A percentile compares a stretch with the other conserved stretches of the same genome.
Evolutionary conservation across 2,888 invertebrate species (phyloP).

Genomic region (Acleris cristana): DNA sequence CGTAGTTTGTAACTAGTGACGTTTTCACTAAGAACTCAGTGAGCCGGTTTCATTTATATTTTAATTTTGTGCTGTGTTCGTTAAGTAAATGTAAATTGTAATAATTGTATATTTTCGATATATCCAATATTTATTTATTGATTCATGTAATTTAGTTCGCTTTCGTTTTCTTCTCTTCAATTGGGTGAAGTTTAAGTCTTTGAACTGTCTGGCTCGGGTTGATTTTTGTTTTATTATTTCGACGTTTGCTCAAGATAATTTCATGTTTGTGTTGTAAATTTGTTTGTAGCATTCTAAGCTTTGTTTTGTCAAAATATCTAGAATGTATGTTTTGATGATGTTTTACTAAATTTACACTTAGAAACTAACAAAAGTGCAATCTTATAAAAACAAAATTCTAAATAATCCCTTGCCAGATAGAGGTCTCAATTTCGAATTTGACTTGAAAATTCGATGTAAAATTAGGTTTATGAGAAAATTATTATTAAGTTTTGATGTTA

Average conservation of each 20-base stretch:
- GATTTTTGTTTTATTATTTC: slow-evolving; percentile 61
- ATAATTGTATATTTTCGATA: slow-evolving; percentile 82
- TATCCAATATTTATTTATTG: slow-evolving; percentile 82
- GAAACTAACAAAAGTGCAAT: slow-evolving; percentile 39
- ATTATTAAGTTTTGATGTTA: slow-evolving; percentile 73
- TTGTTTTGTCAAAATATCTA: slow-evolving; percentile 54
- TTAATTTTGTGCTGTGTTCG: slow-evolving; percentile 82
- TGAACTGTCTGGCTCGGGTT: slow-evolving; percentile 76
- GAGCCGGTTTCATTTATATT: slow-evolving; percentile 70
- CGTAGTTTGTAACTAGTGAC: slow-evolving; percentile 76
- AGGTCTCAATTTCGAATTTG: slow-evolving; percentile 58
- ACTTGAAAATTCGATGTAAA: slow-evolving; percentile 63
- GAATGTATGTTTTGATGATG: slow-evolving; percentile 38
- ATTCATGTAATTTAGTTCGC: slow-evolving; percentile 76
- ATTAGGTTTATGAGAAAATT: slow-evolving; percentile 63
- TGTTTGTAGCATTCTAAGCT: slow-evolving; percentile 64
- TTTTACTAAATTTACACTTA: slow-evolving; percentile 29
- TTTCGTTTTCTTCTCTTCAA: slow-evolving; percentile 60
- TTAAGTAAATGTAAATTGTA: slow-evolving; percentile 82
- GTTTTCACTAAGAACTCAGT: slow-evolving; percentile 72
- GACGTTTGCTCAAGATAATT: slow-evolving; percentile 74
- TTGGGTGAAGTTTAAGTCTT: slow-evolving; percentile 58
- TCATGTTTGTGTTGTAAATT: slow-evolving; percentile 70
- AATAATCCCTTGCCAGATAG: slow-evolving; percentile 74
- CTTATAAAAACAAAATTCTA: slow-evolving; percentile 29